Percentiles rank a stretch among this genome's conserved stretches.
Evolutionary conservation across 2,888 invertebrate genomes (phyloP).

Genomic region (Hirudinaria manillensis): DNA sequence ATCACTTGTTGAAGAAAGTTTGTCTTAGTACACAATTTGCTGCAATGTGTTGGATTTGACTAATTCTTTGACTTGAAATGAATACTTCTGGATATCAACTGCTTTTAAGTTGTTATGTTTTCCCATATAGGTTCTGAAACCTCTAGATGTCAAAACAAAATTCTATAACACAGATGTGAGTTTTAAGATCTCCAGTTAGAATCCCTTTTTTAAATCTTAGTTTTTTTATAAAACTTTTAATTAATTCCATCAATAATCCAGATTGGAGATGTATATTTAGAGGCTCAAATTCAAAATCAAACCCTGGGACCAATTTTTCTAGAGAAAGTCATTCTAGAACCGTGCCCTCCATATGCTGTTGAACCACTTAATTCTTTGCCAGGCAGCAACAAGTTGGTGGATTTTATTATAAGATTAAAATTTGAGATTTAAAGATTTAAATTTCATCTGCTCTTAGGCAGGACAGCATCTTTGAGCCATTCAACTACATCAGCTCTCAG

Average conservation of each 20-base stretch:
- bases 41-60: too few species aligned
- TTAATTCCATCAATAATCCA: constrained; percentile 43
- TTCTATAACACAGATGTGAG: constrained; percentile 84
- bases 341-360: constrained; percentile 77
- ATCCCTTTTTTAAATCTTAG: background rate
- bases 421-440: background rate
- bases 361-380: constrained; percentile 48
- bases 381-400: background rate
- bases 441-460: background rate
- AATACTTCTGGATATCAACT: background rate
- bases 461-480: constrained; percentile 52
- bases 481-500: constrained; percentile 69
- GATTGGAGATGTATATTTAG: constrained; percentile 67
- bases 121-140: constrained; percentile 76
- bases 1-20: background rate
- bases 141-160: constrained; percentile 95
- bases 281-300: constrained; percentile 82
- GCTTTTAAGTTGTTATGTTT: background rate
- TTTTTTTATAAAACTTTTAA: background rate
- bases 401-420: background rate
- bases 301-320: constrained; percentile 85
- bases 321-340: constrained; percentile 87
- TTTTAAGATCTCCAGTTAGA: background rate
- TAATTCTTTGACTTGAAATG: background rate
- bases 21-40: background rate